Conservation (phyloP, 2,113 vertebrate genomes). For the Leptobrachium leishanense region DNA sequence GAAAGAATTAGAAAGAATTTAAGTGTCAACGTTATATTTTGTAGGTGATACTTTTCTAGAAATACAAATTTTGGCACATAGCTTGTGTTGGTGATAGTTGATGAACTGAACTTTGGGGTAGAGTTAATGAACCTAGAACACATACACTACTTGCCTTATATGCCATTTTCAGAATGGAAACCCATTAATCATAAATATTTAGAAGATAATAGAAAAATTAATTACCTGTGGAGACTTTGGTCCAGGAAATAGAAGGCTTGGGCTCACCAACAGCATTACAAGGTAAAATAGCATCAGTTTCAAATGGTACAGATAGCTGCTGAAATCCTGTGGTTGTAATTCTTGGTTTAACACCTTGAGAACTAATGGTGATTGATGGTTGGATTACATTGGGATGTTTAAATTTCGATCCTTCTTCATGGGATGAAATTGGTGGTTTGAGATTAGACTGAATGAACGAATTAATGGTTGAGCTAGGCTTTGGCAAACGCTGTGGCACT, state of each 20-base stretch:
- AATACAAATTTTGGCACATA: no score
- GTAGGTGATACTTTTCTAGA: no score
- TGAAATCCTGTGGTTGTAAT: constrained; percentile 65
- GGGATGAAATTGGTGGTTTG: constrained; percentile 53
- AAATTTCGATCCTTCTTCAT: constrained; percentile 46
- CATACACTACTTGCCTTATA: no score
- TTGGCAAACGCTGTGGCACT: constrained; percentile 37
- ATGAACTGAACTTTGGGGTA: no score
- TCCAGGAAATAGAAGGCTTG: constrained; percentile 82
- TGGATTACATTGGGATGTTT: constrained; percentile 52
- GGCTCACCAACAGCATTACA: constrained; percentile 80
- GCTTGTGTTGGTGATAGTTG: no score
- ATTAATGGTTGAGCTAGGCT: constrained; percentile 33
- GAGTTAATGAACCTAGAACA: no score
- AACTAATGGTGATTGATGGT: constrained; percentile 52
- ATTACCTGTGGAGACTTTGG: constrained; percentile 84
- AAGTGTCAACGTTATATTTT: no score
- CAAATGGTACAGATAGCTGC: constrained; percentile 69
- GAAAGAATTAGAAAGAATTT: no score
- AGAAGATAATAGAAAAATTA: no score
- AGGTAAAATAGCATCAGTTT: constrained; percentile 74
- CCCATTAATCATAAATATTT: no score
- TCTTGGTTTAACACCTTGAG: constrained; percentile 65
- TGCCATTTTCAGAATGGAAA: no score
- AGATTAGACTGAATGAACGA: constrained; percentile 46